phyloP scores from a whole-genome alignment of 2,113 vertebrate genomes.

The Rattus norvegicus region GRCr8 NC_086027.1:6188001-6188500 shows the following conservation, averaged over 20 bases:
- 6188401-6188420: slow-evolving; percentile 60
- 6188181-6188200: neutral
- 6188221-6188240: neutral
- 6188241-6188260: neutral
- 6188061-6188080: neutral
- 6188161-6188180: too few species aligned
- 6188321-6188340: neutral
- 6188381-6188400: slow-evolving; percentile 70
- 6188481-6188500: neutral
- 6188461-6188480: slow-evolving; percentile 13
- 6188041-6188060: neutral
- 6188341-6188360: slow-evolving; percentile 58
- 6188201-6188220: neutral
- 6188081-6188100: neutral
- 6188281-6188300: neutral
- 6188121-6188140: neutral
- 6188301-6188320: neutral
- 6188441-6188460: slow-evolving; percentile 55
- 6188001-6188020: neutral
- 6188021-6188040: neutral
- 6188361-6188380: slow-evolving; percentile 57
- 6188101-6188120: neutral
- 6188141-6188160: too few species aligned
- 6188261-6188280: neutral
- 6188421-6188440: slow-evolving; percentile 33